phyloP scores from a whole-genome alignment of 1,140 invertebrate genomes.

The Brachionus rubens region DNA sequence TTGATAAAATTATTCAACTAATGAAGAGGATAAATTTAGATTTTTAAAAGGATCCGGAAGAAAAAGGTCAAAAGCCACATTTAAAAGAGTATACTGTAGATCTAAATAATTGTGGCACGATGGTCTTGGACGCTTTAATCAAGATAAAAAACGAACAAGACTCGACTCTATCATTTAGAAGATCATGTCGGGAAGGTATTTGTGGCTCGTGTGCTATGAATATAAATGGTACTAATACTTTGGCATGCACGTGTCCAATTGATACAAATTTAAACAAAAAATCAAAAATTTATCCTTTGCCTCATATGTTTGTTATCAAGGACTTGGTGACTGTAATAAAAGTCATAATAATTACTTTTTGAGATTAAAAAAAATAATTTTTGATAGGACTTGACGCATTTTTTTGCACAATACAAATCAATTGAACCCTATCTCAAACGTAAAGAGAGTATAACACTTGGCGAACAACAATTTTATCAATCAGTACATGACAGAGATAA shows the following conservation, averaged over 20 bases:
- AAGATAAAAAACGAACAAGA: constrained; percentile 98
- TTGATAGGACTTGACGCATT: constrained; percentile 80
- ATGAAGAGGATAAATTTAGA: neutral
- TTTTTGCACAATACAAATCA: constrained; percentile 85
- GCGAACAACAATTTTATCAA: constrained; percentile 78
- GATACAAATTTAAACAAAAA: constrained; percentile 74
- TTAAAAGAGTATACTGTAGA: constrained; percentile 90
- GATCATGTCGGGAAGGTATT: constrained; percentile 90
- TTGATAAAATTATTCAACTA: neutral
- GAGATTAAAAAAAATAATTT: neutral
- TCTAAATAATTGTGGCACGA: constrained; percentile 85
- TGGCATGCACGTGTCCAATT: constrained; percentile 91
- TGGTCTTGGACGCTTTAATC: constrained; percentile 93
- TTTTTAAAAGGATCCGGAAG: constrained; percentile 69
- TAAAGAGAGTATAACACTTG: constrained; percentile 66
- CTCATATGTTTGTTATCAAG: constrained; percentile 97
- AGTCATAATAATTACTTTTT: constrained; percentile 46
- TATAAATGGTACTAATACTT: constrained; percentile 88
- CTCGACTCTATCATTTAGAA: constrained; percentile 88
- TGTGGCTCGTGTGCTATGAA: constrained; percentile 99
- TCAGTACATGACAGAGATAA: constrained; percentile 83
- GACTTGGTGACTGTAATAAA: constrained; percentile 77
- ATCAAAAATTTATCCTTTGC: constrained; percentile 87
- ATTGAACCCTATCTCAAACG: constrained; percentile 92
- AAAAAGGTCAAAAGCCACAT: constrained; percentile 79